phyloP scores from a whole-genome alignment of 2,888 invertebrate species.

The Theristus sp. region DNA sequence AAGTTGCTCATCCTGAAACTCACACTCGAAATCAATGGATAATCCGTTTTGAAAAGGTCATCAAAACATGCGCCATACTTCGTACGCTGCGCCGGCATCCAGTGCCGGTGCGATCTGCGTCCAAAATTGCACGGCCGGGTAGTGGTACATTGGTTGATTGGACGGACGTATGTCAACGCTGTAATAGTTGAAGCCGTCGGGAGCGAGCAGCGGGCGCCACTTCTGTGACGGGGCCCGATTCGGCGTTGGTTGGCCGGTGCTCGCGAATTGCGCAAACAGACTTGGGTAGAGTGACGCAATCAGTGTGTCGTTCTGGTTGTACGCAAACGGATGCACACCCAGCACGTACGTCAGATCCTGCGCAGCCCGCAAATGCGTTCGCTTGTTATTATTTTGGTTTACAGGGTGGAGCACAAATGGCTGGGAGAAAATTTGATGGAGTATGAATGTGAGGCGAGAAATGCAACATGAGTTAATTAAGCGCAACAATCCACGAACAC shows the following conservation, averaged over 20 bases:
- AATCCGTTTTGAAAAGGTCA: too few relatives aligned
- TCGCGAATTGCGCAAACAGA: conserved; percentile 4
- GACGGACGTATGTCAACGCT: neutral
- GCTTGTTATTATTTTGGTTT: too few relatives aligned
- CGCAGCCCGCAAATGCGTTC: too few relatives aligned
- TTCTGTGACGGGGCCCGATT: neutral
- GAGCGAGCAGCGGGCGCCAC: conserved; percentile 1
- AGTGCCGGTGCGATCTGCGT: neutral
- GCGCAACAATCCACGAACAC: too few relatives aligned
- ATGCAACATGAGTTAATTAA: too few relatives aligned
- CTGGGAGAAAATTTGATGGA: too few relatives aligned
- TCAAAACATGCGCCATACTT: neutral
- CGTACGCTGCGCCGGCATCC: neutral
- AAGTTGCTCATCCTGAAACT: neutral
- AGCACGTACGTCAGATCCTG: conserved; percentile 7
- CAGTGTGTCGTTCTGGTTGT: neutral
- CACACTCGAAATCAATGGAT: neutral
- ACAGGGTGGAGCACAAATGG: too few relatives aligned
- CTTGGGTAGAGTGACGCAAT: conserved; percentile 1
- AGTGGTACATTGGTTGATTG: conserved; percentile 5
- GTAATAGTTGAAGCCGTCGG: conserved; percentile 2
- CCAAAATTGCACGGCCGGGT: conserved; percentile 2
- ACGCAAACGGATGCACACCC: conserved; percentile 5
- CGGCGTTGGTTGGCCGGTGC: conserved; percentile 7
- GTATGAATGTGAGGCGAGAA: too few relatives aligned